Conservation (phyloP, 2,888 invertebrate species). For the Brachyopa scutellaris region DNA sequence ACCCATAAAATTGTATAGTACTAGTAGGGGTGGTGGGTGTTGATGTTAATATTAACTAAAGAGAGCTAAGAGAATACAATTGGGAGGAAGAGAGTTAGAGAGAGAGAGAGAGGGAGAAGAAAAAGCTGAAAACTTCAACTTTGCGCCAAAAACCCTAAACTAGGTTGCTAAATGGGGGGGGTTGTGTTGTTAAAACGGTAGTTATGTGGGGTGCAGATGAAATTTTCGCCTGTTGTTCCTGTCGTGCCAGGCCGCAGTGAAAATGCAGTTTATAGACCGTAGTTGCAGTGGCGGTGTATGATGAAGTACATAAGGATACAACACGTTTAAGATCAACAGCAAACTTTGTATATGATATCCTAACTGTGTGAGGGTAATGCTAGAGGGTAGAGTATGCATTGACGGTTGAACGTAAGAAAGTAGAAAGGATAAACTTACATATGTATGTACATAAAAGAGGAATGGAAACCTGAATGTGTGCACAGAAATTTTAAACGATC, state of each 20-base stretch:
- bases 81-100: not conserved
- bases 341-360: conserved; percentile 27
- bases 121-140: conserved; percentile 28
- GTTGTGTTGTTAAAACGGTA: not conserved
- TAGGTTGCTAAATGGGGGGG: conserved; percentile 22
- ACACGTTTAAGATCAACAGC: conserved; percentile 44
- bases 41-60: too few species aligned
- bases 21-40: not conserved
- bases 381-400: not conserved
- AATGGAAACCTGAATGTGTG: not conserved
- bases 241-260: conserved; percentile 32
- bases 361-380: conserved; percentile 1
- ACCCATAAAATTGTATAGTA: conserved; percentile 56
- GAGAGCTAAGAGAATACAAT: not conserved
- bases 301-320: conserved; percentile 38
- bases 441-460: too few species aligned
- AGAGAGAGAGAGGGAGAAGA: not conserved
- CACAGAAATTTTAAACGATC: conserved; percentile 26
- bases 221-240: conserved; percentile 29
- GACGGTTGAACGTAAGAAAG: too few species aligned
- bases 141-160: conserved; percentile 63
- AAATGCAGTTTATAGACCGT: conserved; percentile 46
- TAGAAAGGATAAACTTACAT: too few species aligned
- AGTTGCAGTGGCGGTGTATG: conserved; percentile 5
- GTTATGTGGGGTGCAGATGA: not conserved